Evolutionary conservation across 2,888 invertebrate genomes (phyloP), one percentile per base, ranked within the genome.

Genomic region (Merodon equestris): DNA sequence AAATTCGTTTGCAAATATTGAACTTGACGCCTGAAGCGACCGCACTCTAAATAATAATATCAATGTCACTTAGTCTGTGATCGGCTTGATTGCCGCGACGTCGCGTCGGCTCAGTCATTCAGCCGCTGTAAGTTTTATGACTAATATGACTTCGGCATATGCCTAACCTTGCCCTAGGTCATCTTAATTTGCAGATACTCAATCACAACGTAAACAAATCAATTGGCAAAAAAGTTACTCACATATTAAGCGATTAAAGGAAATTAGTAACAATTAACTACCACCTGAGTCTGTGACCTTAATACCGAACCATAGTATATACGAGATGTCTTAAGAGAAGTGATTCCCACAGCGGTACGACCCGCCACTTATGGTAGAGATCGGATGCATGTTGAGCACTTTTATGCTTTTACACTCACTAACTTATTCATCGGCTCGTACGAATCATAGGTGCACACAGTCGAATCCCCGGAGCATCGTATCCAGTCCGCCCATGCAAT

Each of bases 161-260:
- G 34, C 58, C 53, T 54, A 60, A 67, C 67, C 73, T 73, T 67
- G 60, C 44, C 60, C 36, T 74, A 74, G 73, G 73, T 74, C 67
- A 63, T 56, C 44, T 74, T 9, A 67, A 74, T 74, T 74, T 50
- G 60, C 38, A 34, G 27, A 34, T 19, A 56, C 47, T 60, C 17
- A 38, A 54, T 54, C 57, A 34, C 54, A 54, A 67, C 58, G 60
- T 50, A 73, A 73, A 73, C 67, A 67, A 19, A 60, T 60, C 42
- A 60, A 36, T 73, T 64, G 17, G 47, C 5, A n/a, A 64, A 18
- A 9, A 19, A 27, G 38, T 14, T 15, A 40, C 12, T 17, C 18
- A 17, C 10, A 15, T 1, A 13, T 19, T 44, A 19, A 47, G 9
- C 51, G 53, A 53, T n/a, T 58, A 51, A 64, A 13, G 12, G 10